These are phyloP conservation scores for Xenentodon cancila DNA, from an alignment of 2,797 vertebrate genomes.

Conservation along the genomic window DNA sequence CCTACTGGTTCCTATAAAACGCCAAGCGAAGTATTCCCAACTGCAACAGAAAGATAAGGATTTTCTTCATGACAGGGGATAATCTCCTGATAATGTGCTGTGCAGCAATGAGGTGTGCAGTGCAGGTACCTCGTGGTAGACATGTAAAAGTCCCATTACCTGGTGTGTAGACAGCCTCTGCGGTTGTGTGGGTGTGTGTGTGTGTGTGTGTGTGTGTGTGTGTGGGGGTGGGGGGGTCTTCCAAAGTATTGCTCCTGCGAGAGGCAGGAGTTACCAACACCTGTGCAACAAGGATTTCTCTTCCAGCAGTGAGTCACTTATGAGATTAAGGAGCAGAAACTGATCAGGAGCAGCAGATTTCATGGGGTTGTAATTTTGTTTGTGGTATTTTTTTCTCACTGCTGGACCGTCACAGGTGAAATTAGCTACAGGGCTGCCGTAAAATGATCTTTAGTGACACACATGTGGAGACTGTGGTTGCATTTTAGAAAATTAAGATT, in stretches of 20 bases:
- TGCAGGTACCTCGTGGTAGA: conserved; percentile 49
- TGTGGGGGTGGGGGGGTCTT: conserved; percentile 49
- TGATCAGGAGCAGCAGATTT: conserved; percentile 37
- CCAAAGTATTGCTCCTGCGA: conserved; percentile 60
- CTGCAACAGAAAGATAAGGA: conserved; percentile 74
- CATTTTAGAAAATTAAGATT: too few relatives aligned
- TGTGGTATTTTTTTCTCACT: conserved; percentile 23
- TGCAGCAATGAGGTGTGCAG: conserved; percentile 46
- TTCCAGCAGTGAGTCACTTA: conserved; percentile 40
- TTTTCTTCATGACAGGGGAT: conserved; percentile 52
- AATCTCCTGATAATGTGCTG: conserved; percentile 68
- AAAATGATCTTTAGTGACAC: conserved; percentile 5
- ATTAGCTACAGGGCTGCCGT: not conserved
- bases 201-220: too few relatives aligned
- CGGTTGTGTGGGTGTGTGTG: too few relatives aligned
- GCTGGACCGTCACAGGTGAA: conserved; percentile 22
- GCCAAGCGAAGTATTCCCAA: conserved; percentile 60
- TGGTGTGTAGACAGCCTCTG: conserved; percentile 44
- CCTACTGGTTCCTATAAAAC: conserved; percentile 38
- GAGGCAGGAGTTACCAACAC: conserved; percentile 55
- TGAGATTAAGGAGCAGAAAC: conserved; percentile 44
- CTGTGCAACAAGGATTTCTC: conserved; percentile 29
- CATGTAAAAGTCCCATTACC: conserved; percentile 64
- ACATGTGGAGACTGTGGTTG: not conserved
- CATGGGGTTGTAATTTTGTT: conserved; percentile 20